phyloP scores from a whole-genome alignment of 2,113 vertebrate species.

The Nothobranchius furzeri region DNA sequence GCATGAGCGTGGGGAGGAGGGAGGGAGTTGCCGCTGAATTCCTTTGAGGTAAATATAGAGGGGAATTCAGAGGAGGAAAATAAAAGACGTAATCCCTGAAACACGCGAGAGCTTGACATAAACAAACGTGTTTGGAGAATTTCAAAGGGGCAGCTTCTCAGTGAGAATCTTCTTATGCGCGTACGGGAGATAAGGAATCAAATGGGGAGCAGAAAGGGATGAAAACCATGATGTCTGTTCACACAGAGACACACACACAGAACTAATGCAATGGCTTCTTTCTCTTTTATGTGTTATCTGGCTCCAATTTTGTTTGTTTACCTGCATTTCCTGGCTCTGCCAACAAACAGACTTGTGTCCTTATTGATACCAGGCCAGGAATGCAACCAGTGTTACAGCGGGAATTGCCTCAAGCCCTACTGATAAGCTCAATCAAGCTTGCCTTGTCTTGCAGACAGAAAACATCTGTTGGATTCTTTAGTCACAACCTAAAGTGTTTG shows the following conservation, averaged over 20 bases:
- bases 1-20: slow-evolving; percentile 3
- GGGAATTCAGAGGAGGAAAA: slow-evolving; percentile 56
- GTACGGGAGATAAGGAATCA: slow-evolving; percentile 68
- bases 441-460: slow-evolving; percentile 57
- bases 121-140: slow-evolving; percentile 69
- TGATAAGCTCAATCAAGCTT: slow-evolving; percentile 48
- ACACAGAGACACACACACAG: slow-evolving; percentile 47
- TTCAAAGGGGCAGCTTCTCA: slow-evolving; percentile 67
- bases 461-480: slow-evolving; percentile 64
- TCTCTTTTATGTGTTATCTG: slow-evolving; percentile 53
- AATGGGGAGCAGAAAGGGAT: slow-evolving; percentile 37
- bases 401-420: slow-evolving; percentile 36
- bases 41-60: slow-evolving; percentile 39
- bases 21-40: slow-evolving; percentile 34
- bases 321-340: slow-evolving; percentile 34
- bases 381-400: slow-evolving; percentile 18
- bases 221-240: slow-evolving; percentile 38
- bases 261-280: slow-evolving; percentile 6
- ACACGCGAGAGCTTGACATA: slow-evolving; percentile 70
- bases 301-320: slow-evolving; percentile 62
- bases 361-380: slow-evolving; percentile 27
- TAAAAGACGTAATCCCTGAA: slow-evolving; percentile 73
- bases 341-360: not conserved
- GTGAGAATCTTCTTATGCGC: slow-evolving; percentile 49
- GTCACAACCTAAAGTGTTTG: slow-evolving; percentile 33